phyloP scores from a whole-genome alignment of 2,888 invertebrate species.

The Synergus itoensis region DNA sequence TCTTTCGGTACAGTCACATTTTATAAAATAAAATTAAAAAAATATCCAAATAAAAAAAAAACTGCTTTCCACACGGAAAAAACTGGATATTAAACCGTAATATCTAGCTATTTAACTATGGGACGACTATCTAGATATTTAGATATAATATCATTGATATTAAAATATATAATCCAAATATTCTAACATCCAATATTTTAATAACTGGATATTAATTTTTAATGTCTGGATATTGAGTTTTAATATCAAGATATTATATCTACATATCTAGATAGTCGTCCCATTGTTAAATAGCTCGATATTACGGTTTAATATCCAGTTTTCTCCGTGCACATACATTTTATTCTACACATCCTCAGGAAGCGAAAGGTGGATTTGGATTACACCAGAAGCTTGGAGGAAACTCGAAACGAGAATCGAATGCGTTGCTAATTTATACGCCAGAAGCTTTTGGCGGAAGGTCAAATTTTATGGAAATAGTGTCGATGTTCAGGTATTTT shows the following conservation, averaged over 20 bases:
- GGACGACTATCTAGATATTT: too few species aligned
- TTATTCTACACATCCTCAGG: conserved; percentile 48
- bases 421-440: conserved; percentile 78
- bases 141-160: too few species aligned
- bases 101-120: too few species aligned
- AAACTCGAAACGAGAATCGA: conserved; percentile 77
- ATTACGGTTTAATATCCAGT: too few species aligned
- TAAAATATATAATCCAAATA: too few species aligned
- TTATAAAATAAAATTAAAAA: not conserved
- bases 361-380: conserved; percentile 73
- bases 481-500: conserved; percentile 77
- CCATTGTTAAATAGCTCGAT: too few species aligned
- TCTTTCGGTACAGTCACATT: not conserved
- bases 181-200: too few species aligned
- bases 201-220: too few species aligned
- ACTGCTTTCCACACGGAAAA: not conserved
- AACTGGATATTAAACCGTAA: too few species aligned
- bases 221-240: too few species aligned
- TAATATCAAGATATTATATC: too few species aligned
- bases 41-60: not conserved
- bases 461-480: conserved; percentile 77
- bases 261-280: too few species aligned
- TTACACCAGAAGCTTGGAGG: conserved; percentile 75
- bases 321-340: not conserved
- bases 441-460: conserved; percentile 76